A percentile compares a stretch with the other conserved stretches of the same genome.
These are phyloP conservation scores for Drosophila melanosoma DNA, from an alignment of 2,888 invertebrate genomes.

Conservation along the genomic window DNA sequence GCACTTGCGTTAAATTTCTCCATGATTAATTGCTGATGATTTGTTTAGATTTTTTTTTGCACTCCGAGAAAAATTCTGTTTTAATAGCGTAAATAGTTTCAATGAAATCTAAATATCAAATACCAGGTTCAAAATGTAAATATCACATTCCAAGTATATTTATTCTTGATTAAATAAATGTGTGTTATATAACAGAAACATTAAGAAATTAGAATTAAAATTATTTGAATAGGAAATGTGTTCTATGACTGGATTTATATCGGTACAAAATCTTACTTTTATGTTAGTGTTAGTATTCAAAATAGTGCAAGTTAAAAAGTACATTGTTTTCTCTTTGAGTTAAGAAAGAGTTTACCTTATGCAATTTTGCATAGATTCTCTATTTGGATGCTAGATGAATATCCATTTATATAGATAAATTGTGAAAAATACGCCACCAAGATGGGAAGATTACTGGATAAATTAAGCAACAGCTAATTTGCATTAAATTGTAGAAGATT, in stretches of 20 bases:
- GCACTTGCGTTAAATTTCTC: slow-evolving; percentile 51
- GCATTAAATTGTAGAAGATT: neutral
- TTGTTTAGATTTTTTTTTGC: neutral
- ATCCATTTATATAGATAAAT: no score
- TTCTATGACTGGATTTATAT: neutral
- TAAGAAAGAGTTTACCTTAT: neutral
- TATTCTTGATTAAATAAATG: neutral
- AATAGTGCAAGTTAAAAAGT: neutral
- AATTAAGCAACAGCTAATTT: neutral
- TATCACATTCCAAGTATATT: neutral
- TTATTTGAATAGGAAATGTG: neutral
- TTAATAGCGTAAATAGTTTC: neutral
- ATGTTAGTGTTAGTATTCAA: neutral
- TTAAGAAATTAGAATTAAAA: neutral
- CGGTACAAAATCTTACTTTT: neutral
- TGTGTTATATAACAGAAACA: neutral
- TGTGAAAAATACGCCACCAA: no score
- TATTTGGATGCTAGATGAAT: no score
- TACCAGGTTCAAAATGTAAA: neutral
- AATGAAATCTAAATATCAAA: neutral
- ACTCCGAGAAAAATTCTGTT: neutral
- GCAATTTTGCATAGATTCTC: neutral
- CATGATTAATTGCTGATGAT: slow-evolving; percentile 55
- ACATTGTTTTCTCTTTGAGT: neutral
- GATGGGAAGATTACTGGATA: neutral